These are phyloP conservation scores for Chaenogobius annularis DNA, from an alignment of 2,113 vertebrate genomes.

Conservation along the genomic window DNA sequence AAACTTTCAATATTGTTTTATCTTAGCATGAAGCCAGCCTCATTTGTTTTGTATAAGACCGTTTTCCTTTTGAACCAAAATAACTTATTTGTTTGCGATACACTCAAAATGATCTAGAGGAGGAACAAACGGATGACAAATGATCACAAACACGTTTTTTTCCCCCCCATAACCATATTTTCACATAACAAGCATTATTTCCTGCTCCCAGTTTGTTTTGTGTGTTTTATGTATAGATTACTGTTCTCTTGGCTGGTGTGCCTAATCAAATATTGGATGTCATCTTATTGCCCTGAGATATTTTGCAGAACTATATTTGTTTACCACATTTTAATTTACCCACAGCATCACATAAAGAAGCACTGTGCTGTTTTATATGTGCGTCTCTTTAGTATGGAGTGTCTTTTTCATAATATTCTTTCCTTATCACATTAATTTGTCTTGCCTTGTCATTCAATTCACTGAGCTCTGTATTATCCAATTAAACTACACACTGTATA, in stretches of 20 bases:
- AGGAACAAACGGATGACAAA: constrained; percentile 53
- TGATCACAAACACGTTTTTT: constrained; percentile 65
- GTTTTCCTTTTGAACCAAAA: constrained; percentile 64
- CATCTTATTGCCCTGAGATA: constrained; percentile 58
- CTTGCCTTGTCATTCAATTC: constrained; percentile 21
- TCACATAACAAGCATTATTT: constrained; percentile 53
- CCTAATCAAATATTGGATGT: constrained; percentile 56
- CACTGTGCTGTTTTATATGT: constrained; percentile 22
- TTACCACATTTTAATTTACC: constrained; percentile 53
- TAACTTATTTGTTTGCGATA: constrained; percentile 66
- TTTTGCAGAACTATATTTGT: constrained; percentile 43
- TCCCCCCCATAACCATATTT: constrained; percentile 42
- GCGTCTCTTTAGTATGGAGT: constrained; percentile 20
- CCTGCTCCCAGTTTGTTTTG: constrained; percentile 52
- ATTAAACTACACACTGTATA: constrained; percentile 63
- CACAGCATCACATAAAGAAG: constrained; percentile 26
- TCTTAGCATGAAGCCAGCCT: constrained; percentile 53
- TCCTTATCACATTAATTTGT: constrained; percentile 19
- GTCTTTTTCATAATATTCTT: constrained; percentile 30
- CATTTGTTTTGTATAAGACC: constrained; percentile 51
- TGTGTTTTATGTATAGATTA: constrained; percentile 36
- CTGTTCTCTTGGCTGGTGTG: constrained; percentile 44
- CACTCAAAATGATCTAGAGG: constrained; percentile 50
- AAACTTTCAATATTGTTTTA: constrained; percentile 47
- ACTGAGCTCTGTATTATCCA: constrained; percentile 37